A percentile compares a stretch with the other conserved stretches of the same genome.
These are phyloP conservation scores for Xestia ashworthii DNA, from an alignment of 2,888 invertebrate species.

Conservation along the genomic window DNA sequence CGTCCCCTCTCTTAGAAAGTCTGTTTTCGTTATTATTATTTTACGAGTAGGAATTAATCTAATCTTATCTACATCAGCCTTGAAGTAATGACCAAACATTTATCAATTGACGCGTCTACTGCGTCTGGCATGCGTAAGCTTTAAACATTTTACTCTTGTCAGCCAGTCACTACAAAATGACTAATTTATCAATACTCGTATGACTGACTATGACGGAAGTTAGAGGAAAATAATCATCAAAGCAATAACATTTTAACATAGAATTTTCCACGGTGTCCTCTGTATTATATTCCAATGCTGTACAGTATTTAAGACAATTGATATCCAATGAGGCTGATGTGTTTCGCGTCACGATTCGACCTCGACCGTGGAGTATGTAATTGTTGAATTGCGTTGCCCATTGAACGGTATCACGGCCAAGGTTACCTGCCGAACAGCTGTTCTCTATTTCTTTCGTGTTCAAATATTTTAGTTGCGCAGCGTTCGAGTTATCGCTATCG, in stretches of 20 bases:
- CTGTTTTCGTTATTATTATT: constrained; percentile 55
- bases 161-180: constrained; percentile 10
- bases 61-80: constrained; percentile 79
- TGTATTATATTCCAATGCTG: constrained; percentile 20
- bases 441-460: constrained; percentile 69
- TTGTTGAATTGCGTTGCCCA: constrained; percentile 85
- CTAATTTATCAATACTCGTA: constrained; percentile 21
- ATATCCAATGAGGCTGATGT: constrained; percentile 55
- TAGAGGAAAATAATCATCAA: constrained; percentile 3
- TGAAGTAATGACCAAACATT: constrained; percentile 72
- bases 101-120: constrained; percentile 55
- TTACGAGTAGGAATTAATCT: constrained; percentile 50
- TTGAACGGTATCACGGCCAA: constrained; percentile 86
- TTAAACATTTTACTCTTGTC: not conserved
- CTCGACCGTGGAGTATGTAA: constrained; percentile 85
- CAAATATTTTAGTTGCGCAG: constrained; percentile 69
- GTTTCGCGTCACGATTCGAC: constrained; percentile 75
- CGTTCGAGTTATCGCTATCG: constrained; percentile 48
- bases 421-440: constrained; percentile 81
- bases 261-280: constrained; percentile 44
- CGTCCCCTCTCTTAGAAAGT: constrained; percentile 22
- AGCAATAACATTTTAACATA: constrained; percentile 13
- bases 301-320: constrained; percentile 55
- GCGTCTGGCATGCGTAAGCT: constrained; percentile 22
- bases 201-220: constrained; percentile 1